phyloP scores from a whole-genome alignment of 2,797 vertebrate species.

The Phoebastria nigripes region DNA sequence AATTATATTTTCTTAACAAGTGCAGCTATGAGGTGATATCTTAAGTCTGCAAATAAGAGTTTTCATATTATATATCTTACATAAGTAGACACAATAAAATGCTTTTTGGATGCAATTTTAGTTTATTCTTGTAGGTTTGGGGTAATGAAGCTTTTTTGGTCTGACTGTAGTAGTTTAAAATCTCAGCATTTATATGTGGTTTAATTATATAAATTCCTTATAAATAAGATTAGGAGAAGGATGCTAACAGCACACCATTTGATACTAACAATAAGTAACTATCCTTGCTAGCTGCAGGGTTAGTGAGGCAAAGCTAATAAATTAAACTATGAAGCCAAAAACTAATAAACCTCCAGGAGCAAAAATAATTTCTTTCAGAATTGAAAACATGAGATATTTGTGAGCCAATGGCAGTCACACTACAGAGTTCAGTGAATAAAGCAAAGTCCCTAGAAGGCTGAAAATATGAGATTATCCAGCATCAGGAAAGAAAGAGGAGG shows the following conservation, averaged over 20 bases:
- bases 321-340: neutral
- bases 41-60: neutral
- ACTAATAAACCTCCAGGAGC: neutral
- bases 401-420: neutral
- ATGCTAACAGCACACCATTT: neutral
- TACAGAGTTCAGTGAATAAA: neutral
- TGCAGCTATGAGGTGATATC: neutral
- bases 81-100: neutral
- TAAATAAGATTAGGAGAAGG: neutral
- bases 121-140: neutral
- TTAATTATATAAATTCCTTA: neutral
- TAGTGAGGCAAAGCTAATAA: conserved; percentile 22
- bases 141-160: neutral
- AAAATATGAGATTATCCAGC: neutral
- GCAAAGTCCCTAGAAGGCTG: neutral
- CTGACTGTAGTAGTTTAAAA: neutral
- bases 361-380: neutral
- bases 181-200: neutral
- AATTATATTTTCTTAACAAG: neutral
- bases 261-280: neutral
- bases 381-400: neutral
- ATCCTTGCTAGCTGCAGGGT: neutral
- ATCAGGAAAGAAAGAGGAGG: neutral
- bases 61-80: neutral
- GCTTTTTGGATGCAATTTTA: neutral